Percentiles rank a stretch among this genome's conserved stretches.
phyloP scores from a whole-genome alignment of 2,797 vertebrate genomes.

The Uromys caudimaculatus region DNA sequence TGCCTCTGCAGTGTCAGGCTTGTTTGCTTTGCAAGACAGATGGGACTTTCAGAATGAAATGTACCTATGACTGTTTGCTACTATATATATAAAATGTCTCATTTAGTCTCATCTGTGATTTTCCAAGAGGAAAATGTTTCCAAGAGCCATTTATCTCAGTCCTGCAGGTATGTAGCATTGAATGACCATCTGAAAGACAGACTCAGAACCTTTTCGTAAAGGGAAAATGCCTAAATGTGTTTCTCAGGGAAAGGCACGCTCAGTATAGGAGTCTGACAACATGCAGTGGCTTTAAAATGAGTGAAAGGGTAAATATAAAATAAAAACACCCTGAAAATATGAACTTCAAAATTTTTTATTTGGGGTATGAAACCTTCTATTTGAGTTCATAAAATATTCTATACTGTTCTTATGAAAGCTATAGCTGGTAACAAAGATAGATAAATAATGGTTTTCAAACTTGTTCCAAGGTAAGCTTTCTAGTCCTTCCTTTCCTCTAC shows the following conservation, averaged over 20 bases:
- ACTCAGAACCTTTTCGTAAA: conserved; percentile 78
- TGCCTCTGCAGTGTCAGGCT: conserved; percentile 88
- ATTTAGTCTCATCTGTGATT: conserved; percentile 91
- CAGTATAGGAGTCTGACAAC: neutral
- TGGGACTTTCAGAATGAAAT: conserved; percentile 91
- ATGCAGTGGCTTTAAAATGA: neutral
- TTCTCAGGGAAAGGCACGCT: neutral
- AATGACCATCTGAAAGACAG: conserved; percentile 85
- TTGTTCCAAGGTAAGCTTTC: neutral
- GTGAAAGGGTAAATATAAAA: conserved; percentile 17
- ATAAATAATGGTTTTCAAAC: neutral
- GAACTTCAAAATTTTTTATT: conserved; percentile 13
- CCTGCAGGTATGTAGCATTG: conserved; percentile 85
- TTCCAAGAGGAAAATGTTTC: conserved; percentile 90
- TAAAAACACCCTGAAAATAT: conserved; percentile 10
- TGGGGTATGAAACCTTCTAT: neutral
- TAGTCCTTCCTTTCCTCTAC: neutral
- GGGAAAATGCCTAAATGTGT: conserved; percentile 50
- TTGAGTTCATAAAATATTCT: conserved; percentile 47
- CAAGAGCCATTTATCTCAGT: conserved; percentile 90
- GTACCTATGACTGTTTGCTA: conserved; percentile 91
- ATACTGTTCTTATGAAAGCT: neutral
- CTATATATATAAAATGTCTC: conserved; percentile 91
- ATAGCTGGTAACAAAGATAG: conserved; percentile 41
- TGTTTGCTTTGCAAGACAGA: conserved; percentile 89